Conservation (phyloP, 2,888 invertebrate genomes). For the Fragum sueziense region DNA sequence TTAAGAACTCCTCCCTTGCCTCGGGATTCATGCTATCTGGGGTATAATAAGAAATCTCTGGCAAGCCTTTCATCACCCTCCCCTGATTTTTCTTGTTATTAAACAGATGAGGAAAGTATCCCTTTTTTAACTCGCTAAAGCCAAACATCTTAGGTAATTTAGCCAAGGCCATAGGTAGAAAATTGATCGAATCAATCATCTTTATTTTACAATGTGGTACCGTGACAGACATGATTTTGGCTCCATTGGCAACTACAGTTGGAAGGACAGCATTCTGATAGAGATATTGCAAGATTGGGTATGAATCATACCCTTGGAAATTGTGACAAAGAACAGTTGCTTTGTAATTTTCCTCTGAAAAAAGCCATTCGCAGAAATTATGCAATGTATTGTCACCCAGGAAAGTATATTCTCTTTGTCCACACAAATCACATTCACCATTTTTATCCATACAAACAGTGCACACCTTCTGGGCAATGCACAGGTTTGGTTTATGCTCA, state of each 20-base stretch:
- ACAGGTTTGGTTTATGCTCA: conserved; percentile 34
- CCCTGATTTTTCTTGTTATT: conserved; percentile 22
- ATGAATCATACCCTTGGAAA: no score
- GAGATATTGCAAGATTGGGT: conserved; percentile 36
- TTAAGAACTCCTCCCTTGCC: no score
- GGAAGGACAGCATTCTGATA: conserved; percentile 34
- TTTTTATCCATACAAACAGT: conserved; percentile 12
- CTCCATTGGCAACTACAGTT: conserved; percentile 29
- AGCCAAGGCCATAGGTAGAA: no score
- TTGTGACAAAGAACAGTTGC: no score
- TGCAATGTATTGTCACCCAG: conserved; percentile 11
- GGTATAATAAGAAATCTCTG: conserved; percentile 31
- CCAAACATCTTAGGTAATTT: not conserved
- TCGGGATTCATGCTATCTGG: conserved; percentile 42
- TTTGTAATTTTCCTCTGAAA: conserved; percentile 32
- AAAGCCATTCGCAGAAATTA: no score
- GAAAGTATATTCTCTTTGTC: conserved; percentile 26
- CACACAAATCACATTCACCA: conserved; percentile 29
- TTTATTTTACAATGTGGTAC: no score
- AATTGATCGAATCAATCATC: no score
- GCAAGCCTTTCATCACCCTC: conserved; percentile 22
- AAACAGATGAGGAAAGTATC: conserved; percentile 29
- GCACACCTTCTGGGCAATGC: conserved; percentile 39
- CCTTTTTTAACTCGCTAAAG: not conserved
- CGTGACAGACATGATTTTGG: conserved; percentile 20